Conservation (phyloP, 2,888 invertebrate species). For the Lasioglossum oenotherae region DNA sequence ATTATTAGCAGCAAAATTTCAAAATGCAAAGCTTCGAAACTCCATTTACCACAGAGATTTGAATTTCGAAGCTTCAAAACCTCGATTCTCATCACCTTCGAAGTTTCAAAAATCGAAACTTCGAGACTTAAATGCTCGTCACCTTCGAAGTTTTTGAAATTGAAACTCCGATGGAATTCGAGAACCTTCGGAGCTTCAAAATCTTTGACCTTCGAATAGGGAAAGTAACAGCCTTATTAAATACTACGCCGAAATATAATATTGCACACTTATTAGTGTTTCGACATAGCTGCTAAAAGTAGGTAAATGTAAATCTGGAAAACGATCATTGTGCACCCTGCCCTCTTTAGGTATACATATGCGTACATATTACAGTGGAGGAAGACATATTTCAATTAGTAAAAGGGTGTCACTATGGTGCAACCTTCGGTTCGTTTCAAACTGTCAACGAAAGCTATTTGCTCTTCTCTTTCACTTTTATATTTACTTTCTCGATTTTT, state of each 20-base stretch:
- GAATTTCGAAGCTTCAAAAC: too few species aligned
- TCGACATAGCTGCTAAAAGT: not conserved
- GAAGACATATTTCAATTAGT: conserved; percentile 3
- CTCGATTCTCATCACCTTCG: too few species aligned
- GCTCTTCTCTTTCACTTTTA: conserved; percentile 18
- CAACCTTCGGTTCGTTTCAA: conserved; percentile 13
- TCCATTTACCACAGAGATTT: too few species aligned
- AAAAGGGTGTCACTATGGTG: conserved; percentile 10
- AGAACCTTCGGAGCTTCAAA: too few species aligned
- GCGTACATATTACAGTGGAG: not conserved
- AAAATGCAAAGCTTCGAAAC: too few species aligned
- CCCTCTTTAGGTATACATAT: not conserved
- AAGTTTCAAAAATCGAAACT: too few species aligned
- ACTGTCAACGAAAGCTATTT: conserved; percentile 19
- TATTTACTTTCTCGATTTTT: conserved; percentile 10
- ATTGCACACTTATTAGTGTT: not conserved
- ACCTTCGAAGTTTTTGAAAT: too few species aligned
- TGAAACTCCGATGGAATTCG: too few species aligned
- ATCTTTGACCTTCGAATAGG: too few species aligned
- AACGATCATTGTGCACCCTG: not conserved
- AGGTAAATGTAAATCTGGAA: not conserved
- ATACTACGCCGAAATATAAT: not conserved
- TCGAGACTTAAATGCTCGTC: too few species aligned
- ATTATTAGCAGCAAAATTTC: too few species aligned
- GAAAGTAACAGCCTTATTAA: too few species aligned